Evolutionary conservation across 2,888 invertebrate species (phyloP).

Genomic region (Limnephilus auricula): DNA sequence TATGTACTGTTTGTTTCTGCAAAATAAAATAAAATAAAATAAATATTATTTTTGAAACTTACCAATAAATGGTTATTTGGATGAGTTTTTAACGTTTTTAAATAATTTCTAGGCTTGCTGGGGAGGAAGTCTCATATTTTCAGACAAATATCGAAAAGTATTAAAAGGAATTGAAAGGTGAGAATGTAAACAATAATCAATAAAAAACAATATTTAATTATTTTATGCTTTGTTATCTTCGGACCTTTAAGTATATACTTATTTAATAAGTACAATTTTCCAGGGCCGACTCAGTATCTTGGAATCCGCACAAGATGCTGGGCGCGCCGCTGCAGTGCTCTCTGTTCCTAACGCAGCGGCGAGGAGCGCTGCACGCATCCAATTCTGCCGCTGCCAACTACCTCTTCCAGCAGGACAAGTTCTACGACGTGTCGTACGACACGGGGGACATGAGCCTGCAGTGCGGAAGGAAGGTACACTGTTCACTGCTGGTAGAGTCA

Average conservation of each 20-base stretch:
- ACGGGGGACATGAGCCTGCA: conserved; percentile 93
- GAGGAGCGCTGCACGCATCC: conserved; percentile 80
- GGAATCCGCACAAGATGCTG: conserved; percentile 93
- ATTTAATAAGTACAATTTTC: neutral
- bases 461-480: conserved; percentile 91
- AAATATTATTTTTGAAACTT: neutral
- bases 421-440: conserved; percentile 88
- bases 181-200: conserved; percentile 63
- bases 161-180: conserved; percentile 83
- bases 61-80: neutral
- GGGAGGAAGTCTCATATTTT: conserved; percentile 87
- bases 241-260: no score
- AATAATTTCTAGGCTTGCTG: conserved; percentile 82
- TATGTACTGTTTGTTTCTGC: no score
- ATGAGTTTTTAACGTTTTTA: neutral
- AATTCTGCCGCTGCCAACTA: conserved; percentile 87
- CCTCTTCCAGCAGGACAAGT: conserved; percentile 91
- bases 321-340: conserved; percentile 90
- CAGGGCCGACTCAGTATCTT: conserved; percentile 87
- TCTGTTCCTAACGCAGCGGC: conserved; percentile 80
- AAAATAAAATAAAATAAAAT: no score
- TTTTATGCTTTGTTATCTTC: neutral
- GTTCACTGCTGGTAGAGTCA: neutral
- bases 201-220: no score
- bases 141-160: conserved; percentile 79